Conservation (phyloP, 2,113 vertebrate species). For the Charina bottae region DNA sequence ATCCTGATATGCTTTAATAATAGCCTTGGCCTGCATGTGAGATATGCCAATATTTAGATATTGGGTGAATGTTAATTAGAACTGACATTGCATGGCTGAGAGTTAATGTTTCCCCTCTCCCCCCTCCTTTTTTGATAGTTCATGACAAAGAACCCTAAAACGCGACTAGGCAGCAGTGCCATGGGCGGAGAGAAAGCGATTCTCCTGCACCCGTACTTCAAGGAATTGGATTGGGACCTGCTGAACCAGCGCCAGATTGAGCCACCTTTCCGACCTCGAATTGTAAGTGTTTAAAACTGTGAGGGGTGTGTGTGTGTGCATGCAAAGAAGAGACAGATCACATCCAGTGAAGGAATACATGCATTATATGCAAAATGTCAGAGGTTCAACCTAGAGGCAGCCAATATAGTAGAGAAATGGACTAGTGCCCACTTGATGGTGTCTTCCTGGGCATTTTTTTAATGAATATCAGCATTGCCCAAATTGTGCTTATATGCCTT, state of each 20-base stretch:
- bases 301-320: background rate
- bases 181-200: constrained; percentile 87
- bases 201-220: constrained; percentile 86
- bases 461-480: background rate
- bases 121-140: constrained; percentile 76
- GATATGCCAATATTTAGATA: background rate
- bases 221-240: constrained; percentile 87
- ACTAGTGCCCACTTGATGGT: background rate
- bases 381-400: fast-evolving
- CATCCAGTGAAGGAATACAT: background rate
- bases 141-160: constrained; percentile 91
- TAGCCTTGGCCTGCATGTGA: too few relatives aligned
- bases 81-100: background rate
- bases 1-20: too few relatives aligned
- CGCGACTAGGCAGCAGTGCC: constrained; percentile 86
- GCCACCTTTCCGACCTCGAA: constrained; percentile 93
- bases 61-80: constrained; percentile 38
- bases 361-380: background rate
- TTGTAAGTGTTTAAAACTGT: constrained; percentile 76
- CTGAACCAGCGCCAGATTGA: constrained; percentile 88
- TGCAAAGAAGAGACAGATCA: background rate
- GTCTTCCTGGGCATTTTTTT: background rate
- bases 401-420: background rate
- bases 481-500: background rate
- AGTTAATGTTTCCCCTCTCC: background rate